Conservation (phyloP, 2,888 invertebrate genomes). For the Liodrosophila aerea region DNA sequence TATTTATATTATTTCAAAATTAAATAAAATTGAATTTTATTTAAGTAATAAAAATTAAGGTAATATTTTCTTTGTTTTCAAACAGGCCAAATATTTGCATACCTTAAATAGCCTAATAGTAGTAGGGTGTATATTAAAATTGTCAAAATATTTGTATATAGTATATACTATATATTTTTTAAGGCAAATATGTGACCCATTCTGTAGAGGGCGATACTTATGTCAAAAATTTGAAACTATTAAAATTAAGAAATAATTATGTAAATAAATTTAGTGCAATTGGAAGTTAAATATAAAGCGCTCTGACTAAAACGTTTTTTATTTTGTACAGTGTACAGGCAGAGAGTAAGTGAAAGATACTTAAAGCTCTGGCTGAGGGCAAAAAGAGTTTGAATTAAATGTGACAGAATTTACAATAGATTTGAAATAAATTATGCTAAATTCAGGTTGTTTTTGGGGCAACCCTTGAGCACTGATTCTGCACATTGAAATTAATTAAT, state of each 20-base stretch:
- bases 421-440: too few relatives aligned
- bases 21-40: conserved; percentile 73
- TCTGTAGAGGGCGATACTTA: conserved; percentile 24
- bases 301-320: too few relatives aligned
- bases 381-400: neutral
- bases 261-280: conserved; percentile 32
- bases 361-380: neutral
- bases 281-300: conserved; percentile 39
- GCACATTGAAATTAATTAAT: neutral
- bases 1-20: conserved; percentile 50
- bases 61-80: conserved; percentile 21
- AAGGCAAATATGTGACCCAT: conserved; percentile 25
- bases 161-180: neutral
- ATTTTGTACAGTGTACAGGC: conserved; percentile 14
- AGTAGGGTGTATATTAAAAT: conserved; percentile 5
- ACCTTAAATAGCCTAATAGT: neutral
- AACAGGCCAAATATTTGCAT: conserved; percentile 37
- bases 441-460: too few relatives aligned
- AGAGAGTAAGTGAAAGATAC: neutral
- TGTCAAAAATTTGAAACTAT: conserved; percentile 63
- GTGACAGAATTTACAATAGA: neutral
- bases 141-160: conserved; percentile 22
- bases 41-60: conserved; percentile 62
- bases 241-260: conserved; percentile 65
- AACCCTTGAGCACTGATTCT: conserved; percentile 19